Evolutionary conservation across 2,113 vertebrate genomes (phyloP), one percentile per base, ranked within the genome.

Genomic region (Abramis brama): DNA sequence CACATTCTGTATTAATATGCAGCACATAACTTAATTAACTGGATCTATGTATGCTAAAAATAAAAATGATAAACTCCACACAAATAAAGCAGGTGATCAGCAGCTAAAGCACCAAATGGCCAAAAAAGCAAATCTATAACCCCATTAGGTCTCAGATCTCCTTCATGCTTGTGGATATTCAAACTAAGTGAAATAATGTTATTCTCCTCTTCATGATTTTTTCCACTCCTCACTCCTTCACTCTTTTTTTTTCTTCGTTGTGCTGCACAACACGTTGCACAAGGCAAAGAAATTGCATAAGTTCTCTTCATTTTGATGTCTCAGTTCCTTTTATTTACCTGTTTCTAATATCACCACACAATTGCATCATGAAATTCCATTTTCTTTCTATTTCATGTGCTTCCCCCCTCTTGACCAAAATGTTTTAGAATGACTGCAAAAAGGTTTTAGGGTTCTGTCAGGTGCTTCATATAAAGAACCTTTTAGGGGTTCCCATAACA

Each of bases 201-300:
- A 7, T 71, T 39, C 33, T 71, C 19, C 66, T 36, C 57, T 4
- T 62, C 19, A 21, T 21, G 55, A 23, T 2, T 57, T 19, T 60
- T 6, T 60, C 1, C n/a, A 10, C 10, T 60, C 9, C 33, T 71
- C 33, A 33, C 33, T 71, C 33, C 36, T 71, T 39, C 39, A 4
- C 8, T 23, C 7, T 70, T 71, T 71, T 79, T 79, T 79, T n/a
- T n/a, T 19, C 27, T 64, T 45, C 64, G 36, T 62, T 80, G 36
- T 64, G 2, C 19, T 57, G 57, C 77, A 60, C 55, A 78, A 60
- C 0, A n/a, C 23, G 17, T 6, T 2, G 39, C 25, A 30, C 33
- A 43, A 23, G 23, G 57, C 55, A 79, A 79, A 60, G 33, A 43
- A 60, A 60, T 43, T 15, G 21, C 55, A 10, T 25, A 43, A 62